Evolutionary conservation across 2,797 vertebrate species (phyloP).

Genomic region (Coregonus sp.): DNA sequence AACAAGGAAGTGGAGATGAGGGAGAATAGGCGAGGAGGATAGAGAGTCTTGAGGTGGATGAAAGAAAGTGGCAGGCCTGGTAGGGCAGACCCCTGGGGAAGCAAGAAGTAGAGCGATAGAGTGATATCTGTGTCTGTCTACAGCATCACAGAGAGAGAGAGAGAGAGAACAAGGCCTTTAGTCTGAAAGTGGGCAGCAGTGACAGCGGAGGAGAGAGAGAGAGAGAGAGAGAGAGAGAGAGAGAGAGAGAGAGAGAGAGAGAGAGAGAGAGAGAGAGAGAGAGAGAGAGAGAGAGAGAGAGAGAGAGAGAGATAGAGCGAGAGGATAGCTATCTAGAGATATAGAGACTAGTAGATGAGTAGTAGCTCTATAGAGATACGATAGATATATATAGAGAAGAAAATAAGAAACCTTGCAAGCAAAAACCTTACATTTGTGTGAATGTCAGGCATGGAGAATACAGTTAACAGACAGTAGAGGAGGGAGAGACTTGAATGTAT

Average conservation of each 20-base stretch:
- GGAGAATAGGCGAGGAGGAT: neutral
- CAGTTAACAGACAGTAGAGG: neutral
- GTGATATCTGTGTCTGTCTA: neutral
- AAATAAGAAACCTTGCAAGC: neutral
- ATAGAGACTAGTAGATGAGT: too few species aligned
- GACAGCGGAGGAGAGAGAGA: neutral
- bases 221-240: too few species aligned
- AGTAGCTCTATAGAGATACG: too few species aligned
- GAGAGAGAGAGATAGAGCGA: too few species aligned
- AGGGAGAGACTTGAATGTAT: too few species aligned
- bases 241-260: neutral
- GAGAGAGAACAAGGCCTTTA: too few species aligned
- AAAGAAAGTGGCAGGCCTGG: neutral
- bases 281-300: neutral
- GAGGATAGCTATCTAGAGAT: neutral
- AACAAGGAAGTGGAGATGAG: neutral
- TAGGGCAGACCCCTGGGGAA: neutral
- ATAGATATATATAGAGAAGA: too few species aligned
- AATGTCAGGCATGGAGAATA: neutral
- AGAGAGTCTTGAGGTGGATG: neutral
- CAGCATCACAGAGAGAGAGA: constrained; percentile 22
- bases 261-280: neutral
- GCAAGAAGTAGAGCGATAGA: neutral
- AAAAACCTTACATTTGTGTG: too few species aligned
- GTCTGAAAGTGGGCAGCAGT: constrained; percentile 9